These are phyloP conservation scores for Drosophila dunni DNA, from an alignment of 1,140 invertebrate genomes.

Conservation along the genomic window DNA sequence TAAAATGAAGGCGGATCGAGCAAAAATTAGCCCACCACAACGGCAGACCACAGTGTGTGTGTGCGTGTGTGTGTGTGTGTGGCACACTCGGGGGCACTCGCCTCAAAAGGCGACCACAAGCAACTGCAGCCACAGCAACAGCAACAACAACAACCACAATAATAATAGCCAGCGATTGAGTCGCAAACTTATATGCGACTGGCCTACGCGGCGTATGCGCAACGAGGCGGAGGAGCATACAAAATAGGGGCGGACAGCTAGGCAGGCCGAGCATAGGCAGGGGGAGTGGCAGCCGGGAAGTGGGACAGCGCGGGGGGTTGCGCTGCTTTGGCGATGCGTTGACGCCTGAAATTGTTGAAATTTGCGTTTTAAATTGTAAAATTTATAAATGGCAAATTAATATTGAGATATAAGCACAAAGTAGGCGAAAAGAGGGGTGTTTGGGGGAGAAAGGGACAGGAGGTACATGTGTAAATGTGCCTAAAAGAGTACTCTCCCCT, in stretches of 20 bases:
- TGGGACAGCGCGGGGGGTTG: slow-evolving; percentile 11
- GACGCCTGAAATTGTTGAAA: slow-evolving; percentile 76
- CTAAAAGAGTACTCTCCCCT: too few relatives aligned
- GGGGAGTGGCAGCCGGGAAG: background rate
- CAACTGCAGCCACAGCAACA: slow-evolving; percentile 33
- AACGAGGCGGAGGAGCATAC: slow-evolving; percentile 40
- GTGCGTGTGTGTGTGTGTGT: slow-evolving; percentile 26
- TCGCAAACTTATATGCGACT: slow-evolving; percentile 76
- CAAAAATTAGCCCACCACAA: slow-evolving; percentile 53
- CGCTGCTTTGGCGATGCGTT: slow-evolving; percentile 64
- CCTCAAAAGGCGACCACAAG: slow-evolving; percentile 42
- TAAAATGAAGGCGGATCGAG: slow-evolving; percentile 64
- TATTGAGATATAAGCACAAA: slow-evolving; percentile 46
- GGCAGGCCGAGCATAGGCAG: background rate
- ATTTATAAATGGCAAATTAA: slow-evolving; percentile 68
- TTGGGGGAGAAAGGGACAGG: background rate
- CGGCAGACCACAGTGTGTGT: too few relatives aligned
- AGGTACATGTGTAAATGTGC: background rate
- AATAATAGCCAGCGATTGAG: slow-evolving; percentile 56
- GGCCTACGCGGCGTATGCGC: slow-evolving; percentile 48
- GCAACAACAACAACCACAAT: slow-evolving; percentile 6
- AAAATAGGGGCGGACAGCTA: slow-evolving; percentile 11
- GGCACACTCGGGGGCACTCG: slow-evolving; percentile 50
- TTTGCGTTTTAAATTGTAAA: slow-evolving; percentile 63
- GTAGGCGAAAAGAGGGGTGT: background rate